Base-by-base conservation (phyloP, 2,113 vertebrate species). In the Peromyscus polionotus region DNA sequence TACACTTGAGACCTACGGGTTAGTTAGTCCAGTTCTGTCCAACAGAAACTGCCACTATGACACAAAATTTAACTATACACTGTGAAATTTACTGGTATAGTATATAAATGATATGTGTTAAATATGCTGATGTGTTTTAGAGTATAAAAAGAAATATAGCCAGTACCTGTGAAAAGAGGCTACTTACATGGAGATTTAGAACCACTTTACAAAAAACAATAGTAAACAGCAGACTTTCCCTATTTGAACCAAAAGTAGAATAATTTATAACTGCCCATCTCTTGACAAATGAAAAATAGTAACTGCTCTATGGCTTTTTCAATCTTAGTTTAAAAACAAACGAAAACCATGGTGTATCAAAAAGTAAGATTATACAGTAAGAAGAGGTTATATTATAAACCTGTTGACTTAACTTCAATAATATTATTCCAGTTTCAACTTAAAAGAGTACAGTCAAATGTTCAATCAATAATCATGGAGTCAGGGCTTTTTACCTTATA, bases 281-380 rank as follows among this genome's bases (percentile, higher is more conserved):
- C 22, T 24, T 94, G 70, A 90, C 70, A 95, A 93, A 91, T 63
- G 17, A 96, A 90, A 95, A 87, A 10, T 20, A 90, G 11, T 26
- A 96, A 88, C 70, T 79, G 72, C 36, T 45, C 76, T 77, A 4
- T 19, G 9, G 59, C 7, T 79, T 45, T 94, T 91, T 92, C 33
- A 92, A 61, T 87, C 54, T 90, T 83, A 86, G 17, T 91, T 91
- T 20, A 57, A 87, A 63, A 28, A 57, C 12, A 68, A 76, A 73
- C 12, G 68, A 88, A 87, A 95, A n/a, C 4, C 8, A 17, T 61
- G 39, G 26, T 4, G 70, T 84, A 42, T 72, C 88, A 42, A 42
- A 92, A 83, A 57, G 89, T 83, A 90, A 59, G 89, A 87, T 31
- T 72, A 91, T 3, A 93, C 10, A 93, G 39, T 11, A 95, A 90